Percentiles rank a stretch among this genome's conserved stretches.
Evolutionary conservation across 2,888 invertebrate genomes (phyloP).

Genomic region (Drosophila basisetae): DNA sequence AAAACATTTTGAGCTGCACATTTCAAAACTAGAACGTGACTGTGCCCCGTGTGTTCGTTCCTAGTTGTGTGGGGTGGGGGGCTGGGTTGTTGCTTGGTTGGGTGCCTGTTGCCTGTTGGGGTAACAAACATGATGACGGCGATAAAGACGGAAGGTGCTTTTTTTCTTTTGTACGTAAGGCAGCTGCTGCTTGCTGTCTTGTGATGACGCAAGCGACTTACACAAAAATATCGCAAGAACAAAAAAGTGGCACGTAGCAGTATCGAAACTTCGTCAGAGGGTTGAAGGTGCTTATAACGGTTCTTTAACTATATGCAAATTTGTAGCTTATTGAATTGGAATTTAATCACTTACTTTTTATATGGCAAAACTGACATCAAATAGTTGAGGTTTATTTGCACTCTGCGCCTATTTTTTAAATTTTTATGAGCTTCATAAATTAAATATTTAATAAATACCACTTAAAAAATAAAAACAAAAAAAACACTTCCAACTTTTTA

Average conservation of each 20-base stretch:
- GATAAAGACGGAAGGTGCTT: conserved; percentile 16
- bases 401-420: not conserved
- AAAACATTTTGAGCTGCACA: conserved; percentile 69
- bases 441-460: not conserved
- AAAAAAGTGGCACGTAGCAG: not conserved
- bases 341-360: not conserved
- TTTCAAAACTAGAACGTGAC: conserved; percentile 73
- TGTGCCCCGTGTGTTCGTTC: conserved; percentile 29
- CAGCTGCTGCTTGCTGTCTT: conserved; percentile 5
- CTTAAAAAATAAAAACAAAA: not conserved
- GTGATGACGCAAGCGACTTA: conserved; percentile 10
- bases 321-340: not conserved
- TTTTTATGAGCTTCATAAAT: not conserved
- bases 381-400: too few species aligned
- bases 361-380: not conserved
- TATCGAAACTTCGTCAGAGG: not conserved
- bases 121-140: conserved; percentile 12
- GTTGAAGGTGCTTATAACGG: not conserved
- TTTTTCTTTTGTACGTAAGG: conserved; percentile 7
- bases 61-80: not conserved
- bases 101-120: conserved; percentile 2
- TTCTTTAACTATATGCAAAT: not conserved
- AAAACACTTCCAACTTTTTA: not conserved
- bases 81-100: not conserved
- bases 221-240: conserved; percentile 1